phyloP scores from a whole-genome alignment of 2,888 invertebrate species.

The Conistra vaccinii region DNA sequence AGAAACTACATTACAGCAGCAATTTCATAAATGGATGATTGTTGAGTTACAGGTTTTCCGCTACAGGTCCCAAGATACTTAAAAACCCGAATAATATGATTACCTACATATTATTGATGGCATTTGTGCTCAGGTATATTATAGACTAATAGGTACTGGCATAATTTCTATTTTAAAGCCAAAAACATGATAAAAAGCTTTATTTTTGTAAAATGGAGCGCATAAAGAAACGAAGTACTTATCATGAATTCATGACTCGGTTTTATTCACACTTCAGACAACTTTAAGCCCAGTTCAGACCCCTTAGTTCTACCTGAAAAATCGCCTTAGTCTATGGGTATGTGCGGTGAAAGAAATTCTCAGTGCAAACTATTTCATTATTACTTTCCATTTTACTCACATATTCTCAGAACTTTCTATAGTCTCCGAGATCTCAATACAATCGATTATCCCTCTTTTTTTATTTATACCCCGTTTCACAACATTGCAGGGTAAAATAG shows the following conservation, averaged over 20 bases:
- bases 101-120: no score
- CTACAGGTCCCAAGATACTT: no score
- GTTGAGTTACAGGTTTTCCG: neutral
- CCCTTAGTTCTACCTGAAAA: neutral
- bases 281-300: neutral
- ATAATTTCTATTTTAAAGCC: neutral
- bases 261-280: neutral
- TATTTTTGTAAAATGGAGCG: neutral
- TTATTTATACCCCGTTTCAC: constrained; percentile 7
- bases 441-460: constrained; percentile 72
- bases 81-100: no score
- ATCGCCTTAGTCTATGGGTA: neutral
- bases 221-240: no score
- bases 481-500: neutral
- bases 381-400: neutral
- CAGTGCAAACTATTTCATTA: neutral
- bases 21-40: neutral
- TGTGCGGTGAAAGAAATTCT: neutral
- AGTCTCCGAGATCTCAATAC: constrained; percentile 66
- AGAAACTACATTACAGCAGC: neutral
- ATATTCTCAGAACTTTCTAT: constrained; percentile 5
- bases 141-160: no score
- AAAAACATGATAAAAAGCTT: neutral
- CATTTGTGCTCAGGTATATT: no score
- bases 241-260: neutral